Conservation (phyloP, 2,113 vertebrate species). For the Phyllostomus hastatus region DNA sequence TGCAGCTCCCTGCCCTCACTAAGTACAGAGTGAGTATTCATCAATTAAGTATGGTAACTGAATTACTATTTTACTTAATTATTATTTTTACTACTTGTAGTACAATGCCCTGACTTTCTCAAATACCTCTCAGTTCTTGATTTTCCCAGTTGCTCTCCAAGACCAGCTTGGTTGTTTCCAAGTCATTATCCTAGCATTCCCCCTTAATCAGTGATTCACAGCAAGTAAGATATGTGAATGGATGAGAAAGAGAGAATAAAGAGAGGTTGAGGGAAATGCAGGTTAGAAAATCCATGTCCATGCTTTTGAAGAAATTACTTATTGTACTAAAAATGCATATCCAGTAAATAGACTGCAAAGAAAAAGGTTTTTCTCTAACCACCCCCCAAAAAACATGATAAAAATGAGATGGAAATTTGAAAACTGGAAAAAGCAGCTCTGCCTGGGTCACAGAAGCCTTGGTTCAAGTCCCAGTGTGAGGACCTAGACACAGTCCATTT, state of each 20-base stretch:
- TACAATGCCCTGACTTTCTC: neutral
- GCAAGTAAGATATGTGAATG: neutral
- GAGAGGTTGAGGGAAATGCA: neutral
- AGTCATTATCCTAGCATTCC: neutral
- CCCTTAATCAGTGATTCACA: neutral
- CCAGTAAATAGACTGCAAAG: neutral
- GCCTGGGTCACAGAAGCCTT: neutral
- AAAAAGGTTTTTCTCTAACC: neutral
- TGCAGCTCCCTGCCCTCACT: neutral
- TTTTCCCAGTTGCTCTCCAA: neutral
- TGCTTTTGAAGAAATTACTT: neutral
- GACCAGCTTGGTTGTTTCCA: neutral
- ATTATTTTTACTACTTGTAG: neutral
- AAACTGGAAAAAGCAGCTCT: neutral
- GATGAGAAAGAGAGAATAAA: neutral
- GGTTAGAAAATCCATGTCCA: neutral
- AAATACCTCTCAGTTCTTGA: neutral
- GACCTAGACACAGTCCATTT: neutral
- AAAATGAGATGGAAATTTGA: neutral
- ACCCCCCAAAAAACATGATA: neutral
- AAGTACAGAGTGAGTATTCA: neutral
- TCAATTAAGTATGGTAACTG: neutral
- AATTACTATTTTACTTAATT: neutral
- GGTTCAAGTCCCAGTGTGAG: fast-evolving
- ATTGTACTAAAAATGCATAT: neutral